Base-by-base conservation (phyloP, 37 sponge, comb jelly and placozoan genomes). In the Oopsacas minuta region DNA sequence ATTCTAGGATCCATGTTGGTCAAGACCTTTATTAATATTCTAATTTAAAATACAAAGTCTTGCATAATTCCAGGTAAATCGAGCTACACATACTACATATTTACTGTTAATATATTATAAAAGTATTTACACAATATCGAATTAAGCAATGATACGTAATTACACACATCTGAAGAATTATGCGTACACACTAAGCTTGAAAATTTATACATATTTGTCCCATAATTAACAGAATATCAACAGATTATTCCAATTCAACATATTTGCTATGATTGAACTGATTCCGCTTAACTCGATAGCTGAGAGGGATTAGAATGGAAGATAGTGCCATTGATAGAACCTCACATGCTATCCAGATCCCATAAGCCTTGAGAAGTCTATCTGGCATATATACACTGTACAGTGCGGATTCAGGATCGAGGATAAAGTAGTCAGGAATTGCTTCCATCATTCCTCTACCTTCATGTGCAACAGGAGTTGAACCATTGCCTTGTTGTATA, bases 341-440 rank as follows among this genome's bases (percentile, higher is more conserved):
- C 75, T 61, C 75, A 34, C 75, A 61, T 5, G 32, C 75, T 25
- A 61, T 61, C 75, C 75, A 61, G 5, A 61, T 61, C 1, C 75
- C 75, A 34, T 61, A 61, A 3, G 75, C 75, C 75, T 61, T 61
- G 75, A 61, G 75, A 5, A 61, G 75, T 61, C 75, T 61, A 12
- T 61, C 75, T n/a, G 75, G 75, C 75, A 61, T 61, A 12, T 61
- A 61, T 5, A 61, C 75, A 10, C 75, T 34, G 75, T 61, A 61
- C 1, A 61, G 75, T 34, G 75, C 20, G 1, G 75, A 61, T 34
- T 61, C 75, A 25, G 75, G 75, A 12, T 61, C 75, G 75, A 61
- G 75, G 28, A 61, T 61, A 61, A 61, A 61, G 30, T 61, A 61
- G 75, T 61, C 75, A 3, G 75, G 75, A 61, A 61, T 20, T 3